Evolutionary conservation across 2,888 invertebrate species (phyloP), one percentile per base, ranked within the genome.

Genomic region (Agonopterix subpropinquella): DNA sequence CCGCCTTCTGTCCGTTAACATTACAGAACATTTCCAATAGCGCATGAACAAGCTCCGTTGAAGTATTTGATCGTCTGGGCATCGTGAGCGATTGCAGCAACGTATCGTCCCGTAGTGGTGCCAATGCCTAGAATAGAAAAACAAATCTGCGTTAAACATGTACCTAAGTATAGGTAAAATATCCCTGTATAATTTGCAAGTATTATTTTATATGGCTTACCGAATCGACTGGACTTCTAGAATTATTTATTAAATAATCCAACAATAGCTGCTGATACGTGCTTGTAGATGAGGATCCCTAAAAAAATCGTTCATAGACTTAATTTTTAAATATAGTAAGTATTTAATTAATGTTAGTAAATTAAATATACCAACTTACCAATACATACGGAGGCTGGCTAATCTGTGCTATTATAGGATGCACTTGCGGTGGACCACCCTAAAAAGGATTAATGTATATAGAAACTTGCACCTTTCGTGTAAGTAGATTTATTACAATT

Each of bases 351-450:
- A 5, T 10, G 5, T 28, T 37, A 45, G 9, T 43, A 43, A 15
- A 13, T 13, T 10, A 11, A 9, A 15, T 13, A 13, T 15, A 35
- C 1, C 28, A 44, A 15, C 60, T 60, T 57, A 71, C 70, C 44
- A 59, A 50, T 41, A 54, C 47, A 11, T 61, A 49, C 0, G 63
- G n/a, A 8, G 53, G 47, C 42, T 54, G 57, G 8, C 39, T 61
- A 1, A 56, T 45, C 11, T 62, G 61, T 1, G 53, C 41, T 39
- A 60, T 47, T 8, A 58, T 45, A 15, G 63, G 59, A 8, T 55
- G 56, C 8, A 56, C 15, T 45, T 63, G 57, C 36, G 51, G 61
- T 8, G 59, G 50, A 2, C 28, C 28, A 5, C 28, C 28, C 28
- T 28, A 7, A 28, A 28, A 28, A 5, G 5, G 1, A 28, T 28